phyloP scores from a whole-genome alignment of 2,888 invertebrate species.

The Schrankia costaestrigalis region DNA sequence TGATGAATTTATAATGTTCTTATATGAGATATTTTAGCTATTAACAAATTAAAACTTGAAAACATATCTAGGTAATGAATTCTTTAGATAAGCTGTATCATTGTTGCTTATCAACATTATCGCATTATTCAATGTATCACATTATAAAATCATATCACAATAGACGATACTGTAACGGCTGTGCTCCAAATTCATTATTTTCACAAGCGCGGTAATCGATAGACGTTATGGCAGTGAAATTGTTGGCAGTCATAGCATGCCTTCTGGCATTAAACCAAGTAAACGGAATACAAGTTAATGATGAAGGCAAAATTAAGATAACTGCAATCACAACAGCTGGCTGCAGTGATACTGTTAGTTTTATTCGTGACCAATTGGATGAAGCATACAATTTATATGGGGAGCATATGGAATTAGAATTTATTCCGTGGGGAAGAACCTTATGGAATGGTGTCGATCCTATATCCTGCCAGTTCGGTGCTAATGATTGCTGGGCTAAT shows the following conservation, averaged over 20 bases:
- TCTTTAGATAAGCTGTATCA: neutral
- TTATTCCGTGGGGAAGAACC: constrained; percentile 70
- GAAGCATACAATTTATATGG: constrained; percentile 51
- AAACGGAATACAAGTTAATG: constrained; percentile 33
- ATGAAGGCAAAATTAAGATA: constrained; percentile 54
- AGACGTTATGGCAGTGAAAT: constrained; percentile 36
- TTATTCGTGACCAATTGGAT: constrained; percentile 45
- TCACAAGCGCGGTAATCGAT: constrained; percentile 7
- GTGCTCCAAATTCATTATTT: constrained; percentile 23
- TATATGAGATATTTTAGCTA: no score
- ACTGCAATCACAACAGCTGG: constrained; percentile 56
- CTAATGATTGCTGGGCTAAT: constrained; percentile 66
- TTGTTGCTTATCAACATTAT: constrained; percentile 10
- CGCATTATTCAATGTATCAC: constrained; percentile 9
- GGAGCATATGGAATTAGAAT: constrained; percentile 58
- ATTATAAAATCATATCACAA: constrained; percentile 11
- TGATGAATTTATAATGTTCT: no score
- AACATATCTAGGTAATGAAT: no score
- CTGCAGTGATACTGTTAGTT: constrained; percentile 55
- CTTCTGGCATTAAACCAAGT: constrained; percentile 22
- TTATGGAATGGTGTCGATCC: constrained; percentile 33
- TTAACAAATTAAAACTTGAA: no score
- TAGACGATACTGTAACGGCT: constrained; percentile 15
- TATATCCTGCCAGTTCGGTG: constrained; percentile 53
- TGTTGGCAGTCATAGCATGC: constrained; percentile 17